A percentile compares a stretch with the other conserved stretches of the same genome.
Conservation (phyloP, 1,140 invertebrate genomes). For the Penaeus indicus region DNA sequence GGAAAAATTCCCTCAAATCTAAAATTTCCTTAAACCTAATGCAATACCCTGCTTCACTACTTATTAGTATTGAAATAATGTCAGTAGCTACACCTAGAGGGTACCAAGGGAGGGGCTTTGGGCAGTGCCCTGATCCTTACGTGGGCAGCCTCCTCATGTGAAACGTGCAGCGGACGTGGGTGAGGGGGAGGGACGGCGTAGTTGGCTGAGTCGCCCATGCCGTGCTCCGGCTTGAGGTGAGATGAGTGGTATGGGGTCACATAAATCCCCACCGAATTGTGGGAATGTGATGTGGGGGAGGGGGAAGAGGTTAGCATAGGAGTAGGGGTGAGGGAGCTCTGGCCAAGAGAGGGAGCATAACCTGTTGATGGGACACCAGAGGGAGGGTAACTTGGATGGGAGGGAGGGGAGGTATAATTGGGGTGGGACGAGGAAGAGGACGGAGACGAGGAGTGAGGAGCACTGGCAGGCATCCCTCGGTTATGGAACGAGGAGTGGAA, state of each 20-base stretch:
- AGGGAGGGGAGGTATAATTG: background rate
- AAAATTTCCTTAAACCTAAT: too few species aligned
- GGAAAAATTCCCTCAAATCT: too few species aligned
- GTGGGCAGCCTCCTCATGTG: conserved; percentile 29
- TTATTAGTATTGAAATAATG: background rate
- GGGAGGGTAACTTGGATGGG: background rate
- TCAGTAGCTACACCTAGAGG: conserved; percentile 13
- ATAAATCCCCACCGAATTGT: conserved; percentile 11
- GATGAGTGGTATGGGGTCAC: background rate
- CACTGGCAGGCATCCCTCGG: conserved; percentile 20
- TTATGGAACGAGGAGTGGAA: conserved; percentile 54
- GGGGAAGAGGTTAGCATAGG: conserved; percentile 38
- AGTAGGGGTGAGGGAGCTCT: background rate
- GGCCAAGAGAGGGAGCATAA: background rate
- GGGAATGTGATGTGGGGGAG: conserved; percentile 31
- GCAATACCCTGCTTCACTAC: too few species aligned
- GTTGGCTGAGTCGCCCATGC: conserved; percentile 40
- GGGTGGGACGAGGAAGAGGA: background rate
- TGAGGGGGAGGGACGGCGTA: conserved; percentile 56
- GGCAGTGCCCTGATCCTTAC: conserved; percentile 32
- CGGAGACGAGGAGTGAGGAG: conserved; percentile 36
- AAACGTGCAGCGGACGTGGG: conserved; percentile 48
- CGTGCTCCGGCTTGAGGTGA: conserved; percentile 27
- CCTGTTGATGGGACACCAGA: too few species aligned
- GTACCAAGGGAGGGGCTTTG: background rate